Percentiles rank a stretch among this genome's conserved stretches.
phyloP scores from a whole-genome alignment of 2,888 invertebrate genomes.

The Byasa hedistus region DNA sequence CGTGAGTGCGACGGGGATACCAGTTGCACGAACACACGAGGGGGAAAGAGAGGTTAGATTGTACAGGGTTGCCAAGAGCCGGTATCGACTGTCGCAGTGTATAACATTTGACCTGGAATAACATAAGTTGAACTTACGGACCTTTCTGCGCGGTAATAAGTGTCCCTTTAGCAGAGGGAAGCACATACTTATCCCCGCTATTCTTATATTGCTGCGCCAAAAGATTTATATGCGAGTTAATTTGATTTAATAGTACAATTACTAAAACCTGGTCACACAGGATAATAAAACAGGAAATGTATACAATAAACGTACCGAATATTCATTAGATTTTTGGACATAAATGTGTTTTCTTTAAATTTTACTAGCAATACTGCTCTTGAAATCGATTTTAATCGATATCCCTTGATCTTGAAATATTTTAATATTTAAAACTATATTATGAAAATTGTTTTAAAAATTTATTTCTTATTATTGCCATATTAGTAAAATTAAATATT shows the following conservation, averaged over 20 bases:
- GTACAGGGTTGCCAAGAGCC: slow-evolving; percentile 28
- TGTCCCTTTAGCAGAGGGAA: slow-evolving; percentile 3
- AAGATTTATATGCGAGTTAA: neutral
- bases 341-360: too few species aligned
- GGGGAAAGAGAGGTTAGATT: slow-evolving; percentile 15
- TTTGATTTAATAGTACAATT: neutral
- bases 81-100: slow-evolving; percentile 22
- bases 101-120: slow-evolving; percentile 29
- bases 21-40: slow-evolving; percentile 9
- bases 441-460: too few species aligned
- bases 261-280: neutral
- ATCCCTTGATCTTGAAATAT: too few species aligned
- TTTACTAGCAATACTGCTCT: too few species aligned
- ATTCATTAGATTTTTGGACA: neutral
- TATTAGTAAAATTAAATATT: too few species aligned
- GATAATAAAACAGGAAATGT: neutral
- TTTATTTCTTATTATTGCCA: too few species aligned
- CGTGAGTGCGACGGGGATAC: slow-evolving; percentile 13
- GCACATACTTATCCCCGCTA: slow-evolving; percentile 29
- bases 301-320: too few species aligned
- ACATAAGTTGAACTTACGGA: slow-evolving; percentile 25
- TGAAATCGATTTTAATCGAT: too few species aligned
- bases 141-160: slow-evolving; percentile 5
- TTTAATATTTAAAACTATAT: too few species aligned
- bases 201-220: neutral